These are phyloP conservation scores for Drosophila testacea DNA, from an alignment of 2,888 invertebrate genomes.

Conservation along the genomic window DNA sequence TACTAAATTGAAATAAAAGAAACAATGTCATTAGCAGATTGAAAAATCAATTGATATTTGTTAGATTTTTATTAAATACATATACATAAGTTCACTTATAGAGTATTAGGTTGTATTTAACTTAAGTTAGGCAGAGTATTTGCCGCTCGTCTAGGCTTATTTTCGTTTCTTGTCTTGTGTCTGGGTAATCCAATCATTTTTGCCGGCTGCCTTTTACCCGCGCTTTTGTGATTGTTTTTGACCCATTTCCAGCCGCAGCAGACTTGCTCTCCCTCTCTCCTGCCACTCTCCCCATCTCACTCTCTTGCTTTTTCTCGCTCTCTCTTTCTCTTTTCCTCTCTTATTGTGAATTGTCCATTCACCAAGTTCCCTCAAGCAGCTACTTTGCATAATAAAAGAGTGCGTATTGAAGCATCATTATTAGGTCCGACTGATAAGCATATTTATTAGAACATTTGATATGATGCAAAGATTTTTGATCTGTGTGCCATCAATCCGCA, in stretches of 20 bases:
- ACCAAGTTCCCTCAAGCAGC: constrained; percentile 21
- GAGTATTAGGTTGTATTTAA: no score
- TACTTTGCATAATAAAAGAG: constrained; percentile 63
- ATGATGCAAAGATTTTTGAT: constrained; percentile 35
- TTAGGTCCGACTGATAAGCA: constrained; percentile 24
- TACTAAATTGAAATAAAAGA: no score
- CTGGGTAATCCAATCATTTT: constrained; percentile 51
- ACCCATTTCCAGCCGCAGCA: constrained; percentile 63
- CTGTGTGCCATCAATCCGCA: constrained; percentile 27
- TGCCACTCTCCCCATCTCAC: not conserved
- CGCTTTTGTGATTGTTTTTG: constrained; percentile 58
- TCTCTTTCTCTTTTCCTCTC: not conserved
- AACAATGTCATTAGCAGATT: no score
- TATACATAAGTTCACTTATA: no score
- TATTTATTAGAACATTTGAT: constrained; percentile 35
- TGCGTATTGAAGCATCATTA: constrained; percentile 14
- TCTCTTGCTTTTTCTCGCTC: not conserved
- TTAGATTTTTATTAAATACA: no score
- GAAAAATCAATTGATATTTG: no score
- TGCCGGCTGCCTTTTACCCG: constrained; percentile 69
- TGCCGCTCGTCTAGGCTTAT: constrained; percentile 10
- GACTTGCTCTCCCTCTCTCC: constrained; percentile 17
- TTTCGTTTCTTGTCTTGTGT: constrained; percentile 20
- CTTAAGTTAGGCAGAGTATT: constrained; percentile 37
- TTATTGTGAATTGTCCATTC: constrained; percentile 43